Percentiles rank a stretch among this genome's conserved stretches.
Evolutionary conservation across 2,888 invertebrate genomes (phyloP).

Genomic region (Stictocephala bisonia): DNA sequence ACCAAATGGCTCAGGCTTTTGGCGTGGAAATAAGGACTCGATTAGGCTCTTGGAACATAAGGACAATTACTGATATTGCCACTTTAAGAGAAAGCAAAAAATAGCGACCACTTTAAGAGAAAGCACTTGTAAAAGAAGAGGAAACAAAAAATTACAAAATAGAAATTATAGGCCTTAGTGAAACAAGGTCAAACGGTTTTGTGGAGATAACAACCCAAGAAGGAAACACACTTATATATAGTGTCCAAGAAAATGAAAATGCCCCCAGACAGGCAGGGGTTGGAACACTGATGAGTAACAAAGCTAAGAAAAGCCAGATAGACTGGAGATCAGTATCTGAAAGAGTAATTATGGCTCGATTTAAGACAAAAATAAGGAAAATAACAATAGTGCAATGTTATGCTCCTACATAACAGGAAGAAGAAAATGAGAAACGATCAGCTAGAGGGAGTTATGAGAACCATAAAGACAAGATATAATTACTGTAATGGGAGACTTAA

Average conservation of each 20-base stretch:
- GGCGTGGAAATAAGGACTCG: constrained; percentile 25
- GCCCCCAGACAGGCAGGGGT: neutral
- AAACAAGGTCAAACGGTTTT: constrained; percentile 1
- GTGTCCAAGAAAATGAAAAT: neutral
- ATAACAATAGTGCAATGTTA: constrained; percentile 46
- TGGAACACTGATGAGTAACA: neutral
- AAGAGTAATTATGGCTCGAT: constrained; percentile 26
- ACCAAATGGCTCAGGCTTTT: no score
- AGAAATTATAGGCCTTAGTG: neutral
- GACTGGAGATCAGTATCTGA: constrained; percentile 44
- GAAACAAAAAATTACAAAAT: constrained; percentile 2
- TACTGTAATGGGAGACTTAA: constrained; percentile 45
- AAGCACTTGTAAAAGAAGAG: neutral
- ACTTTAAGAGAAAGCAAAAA: no score
- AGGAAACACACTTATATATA: neutral
- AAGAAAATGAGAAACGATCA: constrained; percentile 39
- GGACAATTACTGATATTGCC: constrained; percentile 23
- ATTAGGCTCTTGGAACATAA: constrained; percentile 28
- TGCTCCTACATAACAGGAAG: constrained; percentile 44
- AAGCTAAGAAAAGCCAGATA: constrained; percentile 9
- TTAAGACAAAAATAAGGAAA: constrained; percentile 37
- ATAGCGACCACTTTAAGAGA: no score
- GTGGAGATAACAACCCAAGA: neutral
- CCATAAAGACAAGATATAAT: constrained; percentile 37
- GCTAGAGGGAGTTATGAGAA: neutral